Base-by-base conservation (phyloP, 2,888 invertebrate species). In the Melinaea menophilus region DNA sequence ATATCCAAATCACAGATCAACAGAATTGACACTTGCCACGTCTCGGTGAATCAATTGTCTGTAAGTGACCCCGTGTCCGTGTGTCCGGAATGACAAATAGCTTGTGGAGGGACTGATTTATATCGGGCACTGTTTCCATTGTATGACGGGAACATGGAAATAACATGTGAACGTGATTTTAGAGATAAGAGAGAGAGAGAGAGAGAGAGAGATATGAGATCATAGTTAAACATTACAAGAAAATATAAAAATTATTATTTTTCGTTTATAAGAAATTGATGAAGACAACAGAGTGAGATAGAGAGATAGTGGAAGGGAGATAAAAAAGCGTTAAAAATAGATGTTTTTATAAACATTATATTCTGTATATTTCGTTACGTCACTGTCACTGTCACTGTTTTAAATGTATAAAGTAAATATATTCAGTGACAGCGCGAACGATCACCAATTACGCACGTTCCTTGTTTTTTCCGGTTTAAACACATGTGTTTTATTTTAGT, bases 41-140 rank as follows among this genome's bases (percentile, higher is more conserved):
- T 86, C 88, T 86, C 86, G 81, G 79, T 84, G 86, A 84, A 86
- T 88, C 84, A 84, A 88, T 87, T 88, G 85, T 83, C 85, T 84
- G 78, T 70, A 68, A 77, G 75, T 84, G 82, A 84, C 83, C 84
- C 79, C 80, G 37, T 22, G 22, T 22, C 22, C 22, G 22, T 22
- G 73, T 71, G 73, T 70, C 65, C 71, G 66, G 68, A 72, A 71
- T 76, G 70, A 78, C 78, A 79, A 81, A 79, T 76, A 76, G 74
- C 64, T 66, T 55, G 65, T 58, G 61, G 47, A 61, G 58, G 60
- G 59, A 65, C 62, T 64, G 69, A 71, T 67, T 71, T 69, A 61
- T 67, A 63, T 63, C 47, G 33, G 61, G 31, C 55, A 22, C 51
- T 34, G 65, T 63, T 65, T 63, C 60, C 67, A 68, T 63, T 68